A percentile compares a stretch with the other conserved stretches of the same genome.
phyloP scores from a whole-genome alignment of 2,888 invertebrate species.

The Caenorhabditis sinica region DNA sequence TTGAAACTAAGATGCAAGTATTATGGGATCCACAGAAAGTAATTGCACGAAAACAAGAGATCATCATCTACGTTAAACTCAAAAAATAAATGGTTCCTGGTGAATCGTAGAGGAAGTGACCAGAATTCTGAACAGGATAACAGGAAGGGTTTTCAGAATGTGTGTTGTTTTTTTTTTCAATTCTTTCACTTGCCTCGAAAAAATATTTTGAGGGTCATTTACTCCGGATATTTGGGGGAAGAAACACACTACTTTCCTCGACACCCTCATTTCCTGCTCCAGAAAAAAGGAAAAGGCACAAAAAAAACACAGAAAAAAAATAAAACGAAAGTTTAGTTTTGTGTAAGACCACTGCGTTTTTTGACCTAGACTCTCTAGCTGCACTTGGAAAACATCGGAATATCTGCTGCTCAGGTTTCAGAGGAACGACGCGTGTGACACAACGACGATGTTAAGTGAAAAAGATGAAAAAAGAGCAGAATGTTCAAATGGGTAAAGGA shows the following conservation, averaged over 20 bases:
- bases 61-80: no score
- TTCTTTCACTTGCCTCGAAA: conserved; percentile 8
- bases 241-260: not conserved
- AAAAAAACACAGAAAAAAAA: conserved; percentile 31
- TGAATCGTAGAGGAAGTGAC: conserved; percentile 5
- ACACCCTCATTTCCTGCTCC: conserved; percentile 46
- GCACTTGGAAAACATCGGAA: conserved; percentile 32
- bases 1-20: not conserved
- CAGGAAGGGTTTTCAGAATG: not conserved
- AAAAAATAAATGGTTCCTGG: not conserved
- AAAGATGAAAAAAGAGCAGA: conserved; percentile 7
- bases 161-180: not conserved
- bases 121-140: conserved; percentile 11
- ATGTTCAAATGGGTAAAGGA: not conserved
- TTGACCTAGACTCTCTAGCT: conserved; percentile 49
- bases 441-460: conserved; percentile 1
- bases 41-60: not conserved
- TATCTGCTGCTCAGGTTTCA: conserved; percentile 52
- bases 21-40: not conserved
- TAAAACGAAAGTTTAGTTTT: conserved; percentile 33
- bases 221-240: conserved; percentile 39
- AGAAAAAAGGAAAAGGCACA: conserved; percentile 22
- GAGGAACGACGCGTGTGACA: conserved; percentile 30
- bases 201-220: conserved; percentile 29
- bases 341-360: conserved; percentile 15